Conservation (phyloP, 1,140 invertebrate species). For the Papilio polyxenes region DNA sequence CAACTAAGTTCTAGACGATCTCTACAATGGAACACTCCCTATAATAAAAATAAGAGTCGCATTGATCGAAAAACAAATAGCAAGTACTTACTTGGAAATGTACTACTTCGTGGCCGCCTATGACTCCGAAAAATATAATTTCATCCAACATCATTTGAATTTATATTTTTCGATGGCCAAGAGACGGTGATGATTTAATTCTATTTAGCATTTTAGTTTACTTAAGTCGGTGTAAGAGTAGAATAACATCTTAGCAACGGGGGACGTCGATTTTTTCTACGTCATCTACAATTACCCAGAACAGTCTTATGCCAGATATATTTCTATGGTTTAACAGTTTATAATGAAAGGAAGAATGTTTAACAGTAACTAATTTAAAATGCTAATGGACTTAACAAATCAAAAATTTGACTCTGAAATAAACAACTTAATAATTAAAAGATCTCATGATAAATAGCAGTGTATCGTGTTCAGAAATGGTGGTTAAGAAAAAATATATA, state of each 20-base stretch:
- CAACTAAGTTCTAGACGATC: not conserved
- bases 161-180: not conserved
- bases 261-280: not conserved
- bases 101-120: not conserved
- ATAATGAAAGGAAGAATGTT: not conserved
- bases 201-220: not conserved
- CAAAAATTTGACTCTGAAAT: not conserved
- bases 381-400: not conserved
- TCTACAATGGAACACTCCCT: not conserved
- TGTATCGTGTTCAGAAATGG: constrained; percentile 23
- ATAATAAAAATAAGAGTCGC: not conserved
- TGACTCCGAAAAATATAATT: not conserved
- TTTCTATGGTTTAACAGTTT: not conserved
- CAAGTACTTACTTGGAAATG: not conserved
- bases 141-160: not conserved
- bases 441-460: not conserved
- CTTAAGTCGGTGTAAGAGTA: not conserved
- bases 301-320: not conserved
- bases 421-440: not conserved
- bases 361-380: not conserved
- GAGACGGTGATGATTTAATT: not conserved
- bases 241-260: not conserved
- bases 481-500: constrained; percentile 6
- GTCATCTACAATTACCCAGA: not conserved
- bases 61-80: not conserved